Evolutionary conservation across 2,888 invertebrate species (phyloP).

Genomic region (Eristalinus sepulchralis): DNA sequence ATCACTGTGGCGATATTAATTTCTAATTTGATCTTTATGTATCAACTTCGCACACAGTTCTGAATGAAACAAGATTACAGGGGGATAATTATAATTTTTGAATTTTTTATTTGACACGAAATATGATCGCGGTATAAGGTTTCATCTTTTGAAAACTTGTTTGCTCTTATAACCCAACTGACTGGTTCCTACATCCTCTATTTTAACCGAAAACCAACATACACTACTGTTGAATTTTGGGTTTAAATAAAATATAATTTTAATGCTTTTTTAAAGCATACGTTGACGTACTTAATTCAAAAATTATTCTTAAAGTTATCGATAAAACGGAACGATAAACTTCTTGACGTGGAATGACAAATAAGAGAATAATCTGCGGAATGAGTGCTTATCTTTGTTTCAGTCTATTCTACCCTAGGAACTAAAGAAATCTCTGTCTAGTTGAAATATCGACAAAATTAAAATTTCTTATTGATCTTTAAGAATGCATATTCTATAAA

Average conservation of each 20-base stretch:
- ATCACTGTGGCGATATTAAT: too few species aligned
- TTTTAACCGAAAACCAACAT: background rate
- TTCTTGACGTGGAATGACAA: slow-evolving; percentile 1
- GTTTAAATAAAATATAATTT: slow-evolving; percentile 13
- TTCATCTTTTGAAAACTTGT: background rate
- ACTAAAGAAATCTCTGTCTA: background rate
- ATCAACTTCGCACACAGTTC: too few species aligned
- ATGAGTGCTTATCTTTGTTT: background rate
- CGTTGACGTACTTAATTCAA: slow-evolving; percentile 7
- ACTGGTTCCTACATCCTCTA: background rate
- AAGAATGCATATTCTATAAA: background rate
- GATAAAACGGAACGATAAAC: slow-evolving; percentile 18
- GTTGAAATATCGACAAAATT: background rate
- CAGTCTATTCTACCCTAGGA: background rate
- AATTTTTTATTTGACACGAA: too few species aligned
- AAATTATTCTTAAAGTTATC: slow-evolving; percentile 25
- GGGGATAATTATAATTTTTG: too few species aligned
- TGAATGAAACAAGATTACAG: too few species aligned
- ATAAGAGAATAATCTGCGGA: background rate
- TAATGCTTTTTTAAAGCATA: slow-evolving; percentile 8
- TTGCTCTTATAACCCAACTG: background rate
- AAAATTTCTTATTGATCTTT: background rate
- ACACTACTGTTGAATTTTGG: background rate
- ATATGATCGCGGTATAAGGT: background rate
- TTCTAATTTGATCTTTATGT: too few species aligned